Percentiles rank a stretch among this genome's conserved stretches.
phyloP scores from a whole-genome alignment of 2,888 invertebrate species.

The Dasysyrphus albostriatus region DNA sequence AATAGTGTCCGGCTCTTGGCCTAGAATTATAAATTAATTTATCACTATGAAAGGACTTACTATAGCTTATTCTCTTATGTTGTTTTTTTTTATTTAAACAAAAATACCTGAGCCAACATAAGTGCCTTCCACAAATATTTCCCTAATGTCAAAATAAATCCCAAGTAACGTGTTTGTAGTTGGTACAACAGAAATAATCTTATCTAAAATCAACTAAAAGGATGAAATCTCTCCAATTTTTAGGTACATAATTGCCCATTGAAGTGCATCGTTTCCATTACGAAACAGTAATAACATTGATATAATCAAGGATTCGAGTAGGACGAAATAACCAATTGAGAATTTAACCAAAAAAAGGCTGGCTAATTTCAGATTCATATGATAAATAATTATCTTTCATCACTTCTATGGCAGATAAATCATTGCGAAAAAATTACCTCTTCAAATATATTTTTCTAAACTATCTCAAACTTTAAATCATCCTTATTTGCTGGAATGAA shows the following conservation, averaged over 20 bases:
- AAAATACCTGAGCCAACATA: neutral
- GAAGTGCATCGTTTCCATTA: slow-evolving; percentile 6
- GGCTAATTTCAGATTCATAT: slow-evolving; percentile 63
- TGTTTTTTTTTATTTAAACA: no score
- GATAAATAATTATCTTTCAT: slow-evolving; percentile 66
- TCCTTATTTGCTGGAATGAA: neutral
- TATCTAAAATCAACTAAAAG: slow-evolving; percentile 29
- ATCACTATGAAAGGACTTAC: no score
- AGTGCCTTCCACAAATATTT: neutral
- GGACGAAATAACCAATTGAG: slow-evolving; percentile 23
- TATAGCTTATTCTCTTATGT: no score
- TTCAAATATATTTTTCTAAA: slow-evolving; percentile 37
- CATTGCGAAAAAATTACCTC: slow-evolving; percentile 69
- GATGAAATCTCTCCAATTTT: slow-evolving; percentile 20
- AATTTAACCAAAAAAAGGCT: slow-evolving; percentile 53
- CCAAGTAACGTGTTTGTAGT: slow-evolving; percentile 37
- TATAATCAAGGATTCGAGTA: slow-evolving; percentile 31
- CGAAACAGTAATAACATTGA: slow-evolving; percentile 8
- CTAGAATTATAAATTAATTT: no score
- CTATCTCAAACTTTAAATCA: slow-evolving; percentile 55
- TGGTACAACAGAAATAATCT: slow-evolving; percentile 31
- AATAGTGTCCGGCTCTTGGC: no score
- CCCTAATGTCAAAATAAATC: neutral
- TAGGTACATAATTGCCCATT: slow-evolving; percentile 58
- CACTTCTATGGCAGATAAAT: slow-evolving; percentile 31